Evolutionary conservation across 2,113 vertebrate species (phyloP), one percentile per base, ranked within the genome.

Genomic region (Crotalus tigris): DNA sequence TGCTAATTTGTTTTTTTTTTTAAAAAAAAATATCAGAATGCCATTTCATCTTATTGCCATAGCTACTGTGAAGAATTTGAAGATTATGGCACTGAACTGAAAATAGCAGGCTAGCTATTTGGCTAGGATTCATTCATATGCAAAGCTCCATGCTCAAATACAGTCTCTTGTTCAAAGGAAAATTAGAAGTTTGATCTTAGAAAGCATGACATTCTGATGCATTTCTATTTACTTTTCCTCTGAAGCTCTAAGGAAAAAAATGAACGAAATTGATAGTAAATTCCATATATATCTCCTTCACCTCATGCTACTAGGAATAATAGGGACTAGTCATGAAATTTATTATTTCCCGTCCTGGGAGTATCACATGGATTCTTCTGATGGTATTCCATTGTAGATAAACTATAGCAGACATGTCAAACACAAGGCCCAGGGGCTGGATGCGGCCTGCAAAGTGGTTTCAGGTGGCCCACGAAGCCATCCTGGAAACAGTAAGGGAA

Each of bases 21-120:
- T n/a, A 49, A 49, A 17, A 17, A 55, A 55, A 55, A 2, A 75
- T 44, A 75, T 89, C 94, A 96, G 96, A 97, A 97, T 97, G 94
- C 91, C 92, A 92, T 96, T 95, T 98, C 97, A 96, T 98, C 96
- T 96, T 97, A 98, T 98, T 97, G 96, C 97, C 97, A 98, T 97
- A 98, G 98, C 97, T 97, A 98, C 97, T 97, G 97, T 96, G 58
- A 95, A 96, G 96, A 97, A 97, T 97, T 96, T 10, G 17, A 97
- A 97, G 96, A 96, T 95, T 95, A 95, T 39, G 93, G 94, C 94
- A 93, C 94, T 94, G 96, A 96, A 95, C 96, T 97, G 97, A 97
- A 97, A 98, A 97, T 96, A 97, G 96, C 96, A 96, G 95, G 97
- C 93, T 97, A 89, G 87, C 93, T 95, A 94, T 26, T 95, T 93